Evolutionary conservation across 2,797 vertebrate species (phyloP), one percentile per base, ranked within the genome.

Genomic region (Peromyscus attwateri): DNA sequence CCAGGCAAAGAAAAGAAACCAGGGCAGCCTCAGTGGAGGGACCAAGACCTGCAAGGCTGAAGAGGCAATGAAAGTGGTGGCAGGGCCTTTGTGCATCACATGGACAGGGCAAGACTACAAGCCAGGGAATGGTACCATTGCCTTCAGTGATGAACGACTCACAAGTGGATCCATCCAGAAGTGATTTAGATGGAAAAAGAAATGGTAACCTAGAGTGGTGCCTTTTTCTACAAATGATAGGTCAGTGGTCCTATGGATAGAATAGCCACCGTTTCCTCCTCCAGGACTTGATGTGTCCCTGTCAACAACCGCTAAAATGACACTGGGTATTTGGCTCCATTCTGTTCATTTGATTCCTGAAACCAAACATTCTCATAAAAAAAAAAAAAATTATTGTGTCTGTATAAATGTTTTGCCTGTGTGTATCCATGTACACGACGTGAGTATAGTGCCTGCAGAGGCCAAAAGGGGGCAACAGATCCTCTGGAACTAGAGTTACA

Each of bases 81-180:
- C 60, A 17, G 43, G 21, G 25, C 6, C 11, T 31, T 12, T 0
- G 0, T 0, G 4, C 8, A 6, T 40, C 55, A 46, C 5, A 1
- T 4, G 52, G 6, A 23, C 52, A 12, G 2, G 1, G 23, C 0
- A 0, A 0, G 9, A 6, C 49, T 16, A 68, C 34, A 62, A 75
- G 8, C 77, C 84, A 66, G 31, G 9, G 19, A 76, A 40, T 0
- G 4, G 57, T 0, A 10, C 49, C 25, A 17, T 29, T 29, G 46
- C n/a, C 27, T 27, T 80, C 2, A 16, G 40, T 3, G 46, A 73
- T 93, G 46, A 25, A 49, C 29, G 25, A 13, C 19, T 27, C 34
- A 75, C 12, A 34, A 12, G 40, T 40, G 12, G n/a, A 37, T 66
- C 23, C 64, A 68, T 29, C 13, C 9, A 62, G 57, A 95, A 87